Percentiles rank a stretch among this genome's conserved stretches.
phyloP scores from a whole-genome alignment of 1,140 invertebrate genomes.

The Scylla paramamosain region DNA sequence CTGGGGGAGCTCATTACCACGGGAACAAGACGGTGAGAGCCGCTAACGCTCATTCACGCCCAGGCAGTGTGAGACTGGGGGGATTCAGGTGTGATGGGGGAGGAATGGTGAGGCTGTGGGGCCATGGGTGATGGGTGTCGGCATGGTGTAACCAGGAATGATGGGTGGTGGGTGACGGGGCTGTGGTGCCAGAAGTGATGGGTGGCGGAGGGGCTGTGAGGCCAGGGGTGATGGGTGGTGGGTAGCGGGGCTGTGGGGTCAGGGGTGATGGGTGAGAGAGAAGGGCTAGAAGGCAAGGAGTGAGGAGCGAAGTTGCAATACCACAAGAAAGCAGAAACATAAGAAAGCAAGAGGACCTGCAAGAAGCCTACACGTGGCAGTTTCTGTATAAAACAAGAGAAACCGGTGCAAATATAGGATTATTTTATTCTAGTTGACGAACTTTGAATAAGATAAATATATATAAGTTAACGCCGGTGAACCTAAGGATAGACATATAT shows the following conservation, averaged over 20 bases:
- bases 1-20: conserved; percentile 70
- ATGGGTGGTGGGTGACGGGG: neutral
- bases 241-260: no score
- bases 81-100: neutral
- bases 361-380: neutral
- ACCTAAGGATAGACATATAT: no score
- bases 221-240: neutral
- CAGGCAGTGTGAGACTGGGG: conserved; percentile 30
- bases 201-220: no score
- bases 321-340: neutral
- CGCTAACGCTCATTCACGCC: conserved; percentile 64
- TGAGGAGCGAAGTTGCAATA: neutral
- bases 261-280: neutral
- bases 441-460: no score
- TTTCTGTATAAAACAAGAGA: no score
- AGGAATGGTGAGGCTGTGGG: no score
- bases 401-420: no score
- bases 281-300: neutral
- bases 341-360: neutral
- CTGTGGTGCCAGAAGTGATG: no score
- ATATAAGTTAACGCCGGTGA: no score
- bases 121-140: no score
- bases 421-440: no score
- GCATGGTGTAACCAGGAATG: no score
- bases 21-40: conserved; percentile 67